Conservation (phyloP, 2,888 invertebrate genomes). For the Metellina segmentata region DNA sequence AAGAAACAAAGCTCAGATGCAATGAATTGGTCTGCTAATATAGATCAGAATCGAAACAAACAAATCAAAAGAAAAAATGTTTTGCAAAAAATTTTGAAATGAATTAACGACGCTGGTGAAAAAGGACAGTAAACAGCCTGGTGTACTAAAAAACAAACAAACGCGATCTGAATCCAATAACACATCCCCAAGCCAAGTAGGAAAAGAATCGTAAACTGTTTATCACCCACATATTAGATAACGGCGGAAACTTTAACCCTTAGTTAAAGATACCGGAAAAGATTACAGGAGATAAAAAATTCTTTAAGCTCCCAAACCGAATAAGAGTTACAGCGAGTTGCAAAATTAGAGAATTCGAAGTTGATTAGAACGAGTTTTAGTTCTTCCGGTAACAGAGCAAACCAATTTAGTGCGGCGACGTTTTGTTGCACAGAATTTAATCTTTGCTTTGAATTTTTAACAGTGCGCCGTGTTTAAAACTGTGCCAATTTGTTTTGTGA, state of each 20-base stretch:
- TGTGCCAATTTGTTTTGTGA: no score
- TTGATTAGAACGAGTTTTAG: not conserved
- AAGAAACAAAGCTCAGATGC: not conserved
- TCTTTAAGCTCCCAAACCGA: constrained; percentile 21
- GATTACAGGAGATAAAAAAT: constrained; percentile 34
- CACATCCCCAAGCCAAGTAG: constrained; percentile 40
- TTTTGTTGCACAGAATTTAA: not conserved
- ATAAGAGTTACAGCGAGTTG: not conserved
- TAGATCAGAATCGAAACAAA: not conserved
- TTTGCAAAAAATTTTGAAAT: not conserved
- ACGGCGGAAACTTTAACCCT: constrained; percentile 64
- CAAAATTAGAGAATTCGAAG: not conserved
- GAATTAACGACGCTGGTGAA: not conserved
- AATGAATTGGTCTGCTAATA: not conserved
- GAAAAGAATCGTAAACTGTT: constrained; percentile 65
- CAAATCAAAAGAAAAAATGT: not conserved
- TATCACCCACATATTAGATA: constrained; percentile 53
- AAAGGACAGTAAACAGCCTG: not conserved
- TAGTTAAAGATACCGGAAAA: constrained; percentile 20
- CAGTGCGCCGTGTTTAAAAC: no score
- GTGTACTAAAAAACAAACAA: no score
- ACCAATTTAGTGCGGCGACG: not conserved
- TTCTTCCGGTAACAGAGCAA: not conserved
- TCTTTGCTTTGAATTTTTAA: not conserved
- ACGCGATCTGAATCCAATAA: not conserved